Evolutionary conservation across 2,888 invertebrate species (phyloP).

Genomic region (Strigamia transsilvanica): DNA sequence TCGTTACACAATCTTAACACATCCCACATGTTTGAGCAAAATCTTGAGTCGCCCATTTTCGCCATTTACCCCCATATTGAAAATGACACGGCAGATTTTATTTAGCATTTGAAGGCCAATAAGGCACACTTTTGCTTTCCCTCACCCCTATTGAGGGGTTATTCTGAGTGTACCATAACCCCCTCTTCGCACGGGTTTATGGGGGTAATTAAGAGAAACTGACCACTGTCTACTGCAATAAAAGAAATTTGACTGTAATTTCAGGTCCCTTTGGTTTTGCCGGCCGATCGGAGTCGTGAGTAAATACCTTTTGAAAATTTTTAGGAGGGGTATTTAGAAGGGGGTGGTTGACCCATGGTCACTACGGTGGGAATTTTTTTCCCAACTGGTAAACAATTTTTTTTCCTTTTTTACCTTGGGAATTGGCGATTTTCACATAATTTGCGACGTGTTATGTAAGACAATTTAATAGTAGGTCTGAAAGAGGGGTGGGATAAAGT

Average conservation of each 20-base stretch:
- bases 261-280: constrained; percentile 22
- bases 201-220: constrained; percentile 42
- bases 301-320: constrained; percentile 37
- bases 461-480: background rate
- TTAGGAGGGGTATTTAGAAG: background rate
- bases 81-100: constrained; percentile 14
- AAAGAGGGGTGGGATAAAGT: background rate
- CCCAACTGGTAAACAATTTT: constrained; percentile 1
- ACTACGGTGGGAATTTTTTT: constrained; percentile 37
- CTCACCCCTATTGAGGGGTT: constrained; percentile 24
- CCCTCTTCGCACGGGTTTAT: constrained; percentile 48
- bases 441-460: constrained; percentile 5
- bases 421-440: background rate
- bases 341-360: constrained; percentile 34
- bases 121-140: constrained; percentile 39
- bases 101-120: constrained; percentile 28
- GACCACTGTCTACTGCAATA: constrained; percentile 39
- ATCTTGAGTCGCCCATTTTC: background rate
- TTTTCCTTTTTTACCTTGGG: background rate
- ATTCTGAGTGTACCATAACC: constrained; percentile 3
- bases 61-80: background rate
- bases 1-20: no score
- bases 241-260: constrained; percentile 49
- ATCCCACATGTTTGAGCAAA: background rate
- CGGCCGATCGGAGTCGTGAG: constrained; percentile 14